Base-by-base conservation (phyloP, 2,888 invertebrate genomes). In the Bhutanitis thaidina region DNA sequence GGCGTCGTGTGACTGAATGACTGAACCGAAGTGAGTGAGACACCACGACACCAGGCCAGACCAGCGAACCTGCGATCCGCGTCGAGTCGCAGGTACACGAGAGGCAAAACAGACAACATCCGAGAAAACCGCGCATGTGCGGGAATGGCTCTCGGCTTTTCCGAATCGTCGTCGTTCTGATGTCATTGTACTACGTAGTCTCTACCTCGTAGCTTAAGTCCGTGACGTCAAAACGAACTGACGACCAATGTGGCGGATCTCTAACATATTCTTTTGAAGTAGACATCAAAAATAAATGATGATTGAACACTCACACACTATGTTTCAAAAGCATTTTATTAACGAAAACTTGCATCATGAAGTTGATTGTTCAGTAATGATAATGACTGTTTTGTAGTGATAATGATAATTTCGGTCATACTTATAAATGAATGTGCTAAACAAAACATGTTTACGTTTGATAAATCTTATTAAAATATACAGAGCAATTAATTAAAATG, bases 121-220 rank as follows among this genome's bases (percentile, higher is more conserved):
- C 76, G 71, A 71, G 74, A 66, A 72, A 74, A 77, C 77, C 70
- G 80, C 86, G 86, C 86, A 87, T 84, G 34, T 34, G 85, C 83
- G 67, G 67, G 67, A 69, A 76, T 74, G 74, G n/a, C n/a, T 71
- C 74, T 72, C 65, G 73, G 76, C 60, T 80, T 84, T 80, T 78
- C 78, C 75, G 60, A 70, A 66, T 68, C 65, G 70, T 68, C 65
- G 70, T 65, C 64, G 60, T 56, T 57, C 55, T 72, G 70, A 75
- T 74, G 71, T 69, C 65, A 66, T 58, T 52, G 41, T 32, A 54
- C 59, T 62, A 70, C 73, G 70, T 65, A 66, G 62, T 39, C 34
- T 13, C 13, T 38, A 20, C 20, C 20, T 20, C 5, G 38, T 29
- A 36, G 40, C 34, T 37, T 16, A 32, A 14, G 30, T 27, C 10